These are phyloP conservation scores for Oreonectes daqikongensis DNA, from an alignment of 2,797 vertebrate species.

Conservation along the genomic window DNA sequence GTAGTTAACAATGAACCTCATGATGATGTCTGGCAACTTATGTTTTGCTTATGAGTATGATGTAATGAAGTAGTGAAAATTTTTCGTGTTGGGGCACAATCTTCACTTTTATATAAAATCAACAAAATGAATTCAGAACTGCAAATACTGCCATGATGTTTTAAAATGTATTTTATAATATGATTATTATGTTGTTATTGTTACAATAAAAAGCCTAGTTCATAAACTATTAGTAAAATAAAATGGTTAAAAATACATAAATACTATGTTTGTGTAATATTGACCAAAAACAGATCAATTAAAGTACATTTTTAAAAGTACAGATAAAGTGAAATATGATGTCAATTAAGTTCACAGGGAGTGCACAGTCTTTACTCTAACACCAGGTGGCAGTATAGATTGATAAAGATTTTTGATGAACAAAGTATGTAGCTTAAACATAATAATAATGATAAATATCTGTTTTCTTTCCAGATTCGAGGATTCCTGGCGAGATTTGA, in stretches of 20 bases:
- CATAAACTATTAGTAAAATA: no score
- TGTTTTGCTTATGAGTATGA: no score
- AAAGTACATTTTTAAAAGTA: no score
- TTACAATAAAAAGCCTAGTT: no score
- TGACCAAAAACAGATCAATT: no score
- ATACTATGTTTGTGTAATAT: no score
- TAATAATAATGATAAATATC: background rate
- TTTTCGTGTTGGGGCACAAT: no score
- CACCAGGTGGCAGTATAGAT: slow-evolving; percentile 67
- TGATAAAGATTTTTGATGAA: slow-evolving; percentile 28
- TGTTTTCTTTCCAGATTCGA: slow-evolving; percentile 83
- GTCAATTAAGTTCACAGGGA: background rate
- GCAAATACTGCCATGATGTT: background rate
- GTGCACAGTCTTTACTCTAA: background rate
- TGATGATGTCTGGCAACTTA: background rate
- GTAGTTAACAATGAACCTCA: background rate
- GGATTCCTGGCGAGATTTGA: slow-evolving; percentile 97
- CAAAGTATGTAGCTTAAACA: background rate
- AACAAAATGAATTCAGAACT: background rate
- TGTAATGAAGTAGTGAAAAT: background rate
- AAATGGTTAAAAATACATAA: no score
- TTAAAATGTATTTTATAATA: background rate
- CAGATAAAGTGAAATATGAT: background rate
- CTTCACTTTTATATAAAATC: background rate
- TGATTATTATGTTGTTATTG: no score